These are phyloP conservation scores for Jacana jacana DNA, from an alignment of 2,113 vertebrate genomes.

Conservation along the genomic window DNA sequence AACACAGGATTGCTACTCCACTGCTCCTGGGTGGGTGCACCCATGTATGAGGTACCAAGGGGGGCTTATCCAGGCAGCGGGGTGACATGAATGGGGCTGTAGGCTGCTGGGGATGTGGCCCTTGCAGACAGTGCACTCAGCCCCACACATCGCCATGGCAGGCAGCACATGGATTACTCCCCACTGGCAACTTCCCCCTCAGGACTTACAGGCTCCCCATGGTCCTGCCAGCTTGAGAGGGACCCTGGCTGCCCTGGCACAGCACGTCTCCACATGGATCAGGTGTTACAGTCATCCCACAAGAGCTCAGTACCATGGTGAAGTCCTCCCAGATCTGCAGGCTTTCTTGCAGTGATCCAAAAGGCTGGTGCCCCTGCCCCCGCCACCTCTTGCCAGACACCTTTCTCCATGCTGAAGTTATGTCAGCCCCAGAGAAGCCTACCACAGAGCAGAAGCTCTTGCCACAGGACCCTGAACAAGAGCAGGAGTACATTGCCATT, in stretches of 20 bases:
- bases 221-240: background rate
- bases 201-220: background rate
- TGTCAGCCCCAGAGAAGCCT: background rate
- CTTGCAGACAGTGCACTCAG: too few species aligned
- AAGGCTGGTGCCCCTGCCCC: constrained; percentile 8
- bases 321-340: background rate
- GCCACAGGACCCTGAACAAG: background rate
- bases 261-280: background rate
- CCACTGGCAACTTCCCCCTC: background rate
- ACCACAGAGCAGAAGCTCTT: background rate
- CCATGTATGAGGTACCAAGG: background rate
- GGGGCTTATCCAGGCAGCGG: background rate
- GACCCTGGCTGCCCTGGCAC: background rate
- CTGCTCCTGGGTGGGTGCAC: constrained; percentile 65
- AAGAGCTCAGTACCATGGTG: background rate
- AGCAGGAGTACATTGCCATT: constrained; percentile 13
- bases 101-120: too few species aligned
- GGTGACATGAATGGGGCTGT: background rate
- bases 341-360: background rate
- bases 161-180: background rate
- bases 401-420: background rate
- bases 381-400: constrained; percentile 41
- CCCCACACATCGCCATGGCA: too few species aligned
- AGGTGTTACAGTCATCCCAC: background rate
- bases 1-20: constrained; percentile 42